Conservation (phyloP, 2,888 invertebrate species). For the Halictus ligatus region DNA sequence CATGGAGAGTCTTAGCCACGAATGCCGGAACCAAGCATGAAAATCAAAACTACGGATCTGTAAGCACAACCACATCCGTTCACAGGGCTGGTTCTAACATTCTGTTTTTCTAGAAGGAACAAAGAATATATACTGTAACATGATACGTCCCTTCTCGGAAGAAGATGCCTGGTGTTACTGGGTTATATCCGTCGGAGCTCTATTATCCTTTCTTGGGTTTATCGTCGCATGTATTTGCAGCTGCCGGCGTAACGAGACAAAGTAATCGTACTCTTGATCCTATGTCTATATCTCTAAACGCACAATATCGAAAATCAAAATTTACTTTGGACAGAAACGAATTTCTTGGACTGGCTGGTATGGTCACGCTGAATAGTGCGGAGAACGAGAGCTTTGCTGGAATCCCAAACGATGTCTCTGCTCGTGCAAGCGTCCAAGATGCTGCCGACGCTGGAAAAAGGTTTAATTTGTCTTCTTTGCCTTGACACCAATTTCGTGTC, state of each 20-base stretch:
- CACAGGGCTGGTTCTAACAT: neutral
- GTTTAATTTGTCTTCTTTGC: conserved; percentile 66
- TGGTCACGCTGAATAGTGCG: conserved; percentile 90
- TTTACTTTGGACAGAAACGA: conserved; percentile 86
- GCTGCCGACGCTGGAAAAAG: conserved; percentile 81
- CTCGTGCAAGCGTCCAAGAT: conserved; percentile 78
- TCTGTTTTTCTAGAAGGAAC: conserved; percentile 3
- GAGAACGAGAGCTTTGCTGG: conserved; percentile 84
- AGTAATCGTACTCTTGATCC: conserved; percentile 85
- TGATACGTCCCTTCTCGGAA: conserved; percentile 77
- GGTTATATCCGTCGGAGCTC: conserved; percentile 80
- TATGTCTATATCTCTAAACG: neutral
- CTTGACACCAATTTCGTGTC: neutral
- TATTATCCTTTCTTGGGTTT: conserved; percentile 85
- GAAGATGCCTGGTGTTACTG: conserved; percentile 82
- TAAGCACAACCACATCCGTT: conserved; percentile 46
- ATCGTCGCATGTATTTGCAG: conserved; percentile 90
- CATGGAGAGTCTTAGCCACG: neutral
- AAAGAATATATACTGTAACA: conserved; percentile 64
- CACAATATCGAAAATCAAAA: neutral
- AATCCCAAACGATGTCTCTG: conserved; percentile 74
- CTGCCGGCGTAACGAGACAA: conserved; percentile 90
- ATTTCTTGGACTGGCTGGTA: conserved; percentile 89
- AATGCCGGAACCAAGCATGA: neutral
- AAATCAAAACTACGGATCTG: neutral